These are phyloP conservation scores for Lottia gigantea DNA, from an alignment of 2,888 invertebrate genomes.

Conservation along the genomic window DNA sequence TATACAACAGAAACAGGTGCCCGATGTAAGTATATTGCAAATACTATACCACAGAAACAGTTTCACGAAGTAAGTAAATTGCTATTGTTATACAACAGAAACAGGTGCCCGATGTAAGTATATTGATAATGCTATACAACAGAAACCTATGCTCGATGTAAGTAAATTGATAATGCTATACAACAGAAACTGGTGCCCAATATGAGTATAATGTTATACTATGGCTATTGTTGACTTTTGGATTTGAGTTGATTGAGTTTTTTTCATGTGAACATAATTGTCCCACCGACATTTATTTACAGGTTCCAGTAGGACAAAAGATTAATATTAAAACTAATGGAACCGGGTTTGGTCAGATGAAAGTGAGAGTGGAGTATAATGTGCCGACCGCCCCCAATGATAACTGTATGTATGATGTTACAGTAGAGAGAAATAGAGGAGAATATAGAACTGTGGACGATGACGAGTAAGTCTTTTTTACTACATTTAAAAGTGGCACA, in stretches of 20 bases:
- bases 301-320: slow-evolving; percentile 31
- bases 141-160: slow-evolving; percentile 25
- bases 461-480: no score
- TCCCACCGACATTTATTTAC: not conserved
- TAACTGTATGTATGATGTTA: slow-evolving; percentile 27
- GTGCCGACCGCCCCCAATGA: slow-evolving; percentile 31
- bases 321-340: slow-evolving; percentile 29
- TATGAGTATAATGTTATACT: no score
- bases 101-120: not conserved
- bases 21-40: slow-evolving; percentile 23
- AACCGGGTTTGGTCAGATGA: slow-evolving; percentile 34
- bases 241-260: no score
- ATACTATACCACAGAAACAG: no score
- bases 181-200: no score
- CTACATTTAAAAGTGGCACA: no score
- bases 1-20: slow-evolving; percentile 20
- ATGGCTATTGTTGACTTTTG: no score
- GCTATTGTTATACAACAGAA: slow-evolving; percentile 27
- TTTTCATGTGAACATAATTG: no score
- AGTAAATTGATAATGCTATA: slow-evolving; percentile 9
- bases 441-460: no score
- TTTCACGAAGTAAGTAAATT: slow-evolving; percentile 24
- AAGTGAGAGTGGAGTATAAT: slow-evolving; percentile 32
- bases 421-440: slow-evolving; percentile 4
- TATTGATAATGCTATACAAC: slow-evolving; percentile 25